Evolutionary conservation across 2,113 vertebrate species (phyloP).

Genomic region (Eonycteris spelaea): DNA sequence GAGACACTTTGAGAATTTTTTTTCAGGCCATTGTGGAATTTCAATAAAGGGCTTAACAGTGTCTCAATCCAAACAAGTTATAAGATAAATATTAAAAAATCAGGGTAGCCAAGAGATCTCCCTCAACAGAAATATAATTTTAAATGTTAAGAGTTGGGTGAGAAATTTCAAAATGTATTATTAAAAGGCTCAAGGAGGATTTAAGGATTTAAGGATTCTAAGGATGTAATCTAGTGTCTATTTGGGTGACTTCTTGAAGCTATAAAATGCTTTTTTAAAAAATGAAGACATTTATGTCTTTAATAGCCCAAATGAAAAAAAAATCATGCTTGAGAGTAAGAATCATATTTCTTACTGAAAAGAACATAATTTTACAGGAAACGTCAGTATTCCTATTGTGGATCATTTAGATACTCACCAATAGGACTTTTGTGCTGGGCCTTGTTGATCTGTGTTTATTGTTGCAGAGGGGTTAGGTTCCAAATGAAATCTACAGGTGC

Average conservation of each 20-base stretch:
- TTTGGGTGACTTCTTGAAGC: not conserved
- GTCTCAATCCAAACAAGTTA: not conserved
- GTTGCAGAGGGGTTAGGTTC: not conserved
- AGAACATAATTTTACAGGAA: not conserved
- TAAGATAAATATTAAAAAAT: slow-evolving; percentile 14
- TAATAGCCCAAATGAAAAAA: not conserved
- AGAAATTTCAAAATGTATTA: not conserved
- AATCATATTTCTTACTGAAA: not conserved
- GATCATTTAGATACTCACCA: not conserved
- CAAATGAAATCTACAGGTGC: not conserved
- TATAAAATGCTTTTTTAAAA: not conserved
- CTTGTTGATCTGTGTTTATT: not conserved
- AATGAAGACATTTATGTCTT: not conserved
- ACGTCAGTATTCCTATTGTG: not conserved
- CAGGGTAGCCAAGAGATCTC: not conserved
- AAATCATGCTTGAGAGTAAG: not conserved
- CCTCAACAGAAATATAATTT: not conserved
- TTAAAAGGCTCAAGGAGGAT: not conserved
- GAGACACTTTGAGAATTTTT: not conserved
- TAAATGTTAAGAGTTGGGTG: not conserved
- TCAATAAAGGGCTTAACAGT: not conserved
- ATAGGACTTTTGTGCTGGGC: not conserved
- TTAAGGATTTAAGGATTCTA: not conserved
- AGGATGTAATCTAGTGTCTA: not conserved
- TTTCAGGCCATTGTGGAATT: slow-evolving; percentile 3